phyloP scores from a whole-genome alignment of 2,888 invertebrate species.

The Tipula lateralis region DNA sequence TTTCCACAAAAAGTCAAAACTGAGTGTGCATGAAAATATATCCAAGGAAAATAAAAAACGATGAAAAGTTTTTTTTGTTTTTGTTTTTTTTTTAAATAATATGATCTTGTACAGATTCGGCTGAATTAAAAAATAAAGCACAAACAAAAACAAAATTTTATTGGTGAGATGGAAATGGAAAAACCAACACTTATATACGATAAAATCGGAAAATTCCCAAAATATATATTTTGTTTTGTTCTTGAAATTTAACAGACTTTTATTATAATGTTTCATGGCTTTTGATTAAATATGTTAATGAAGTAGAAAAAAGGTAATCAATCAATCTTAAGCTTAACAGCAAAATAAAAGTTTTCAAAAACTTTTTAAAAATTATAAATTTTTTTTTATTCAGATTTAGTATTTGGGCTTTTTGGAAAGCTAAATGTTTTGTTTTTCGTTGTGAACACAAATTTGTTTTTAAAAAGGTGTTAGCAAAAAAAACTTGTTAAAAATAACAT shows the following conservation, averaged over 20 bases:
- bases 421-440: not conserved
- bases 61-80: not conserved
- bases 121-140: slow-evolving; percentile 1
- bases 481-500: not conserved
- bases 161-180: not conserved
- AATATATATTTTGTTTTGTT: not conserved
- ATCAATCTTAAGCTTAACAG: slow-evolving; percentile 19
- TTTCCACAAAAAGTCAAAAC: slow-evolving; percentile 3
- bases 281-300: slow-evolving; percentile 24
- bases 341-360: not conserved
- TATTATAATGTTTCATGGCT: slow-evolving; percentile 24
- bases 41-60: not conserved
- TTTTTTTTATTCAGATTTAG: not conserved
- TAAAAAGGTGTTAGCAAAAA: not conserved
- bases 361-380: not conserved
- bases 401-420: not conserved
- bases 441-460: not conserved
- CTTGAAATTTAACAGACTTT: slow-evolving; percentile 1
- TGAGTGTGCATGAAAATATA: not conserved
- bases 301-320: slow-evolving; percentile 13
- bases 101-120: not conserved
- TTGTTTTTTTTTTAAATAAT: not conserved
- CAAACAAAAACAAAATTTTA: not conserved
- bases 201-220: not conserved
- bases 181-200: not conserved